Evolutionary conservation across 2,888 invertebrate genomes (phyloP), one percentile per base, ranked within the genome.

Genomic region (Antitype chi): DNA sequence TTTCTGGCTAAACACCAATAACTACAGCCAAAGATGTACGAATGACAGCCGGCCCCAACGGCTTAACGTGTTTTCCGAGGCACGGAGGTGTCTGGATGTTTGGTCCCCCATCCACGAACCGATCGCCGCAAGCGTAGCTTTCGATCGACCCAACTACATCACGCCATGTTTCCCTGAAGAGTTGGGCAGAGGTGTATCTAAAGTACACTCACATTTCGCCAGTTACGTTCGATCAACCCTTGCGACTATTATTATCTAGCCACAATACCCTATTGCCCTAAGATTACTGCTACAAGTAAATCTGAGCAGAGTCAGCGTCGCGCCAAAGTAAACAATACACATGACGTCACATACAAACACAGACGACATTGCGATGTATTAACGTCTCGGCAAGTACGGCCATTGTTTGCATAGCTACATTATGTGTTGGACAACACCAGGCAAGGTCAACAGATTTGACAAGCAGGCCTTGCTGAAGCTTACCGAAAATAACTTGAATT

Each of bases 291-390:
- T 57, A 28, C 43, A 59, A 47, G 15, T 28, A 64, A 83, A 83
- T 84, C 74, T 57, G 68, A 64, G 57, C 60, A 28, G 6, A 80
- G 63, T 70, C 53, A 67, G 13, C 60, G 47, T 32, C 74, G 63
- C 59, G 63, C 62, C 59, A 63, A 55, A 64, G 80, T 64, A 84
- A 74, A 84, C 59, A 84, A 57, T 60, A 62, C 53, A 32, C 15
- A 17, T 80, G 80, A 82, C 81, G 85, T 82, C 84, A 82, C 57
- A 6, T 1, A 53, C 80, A 82, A 80, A 82, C 84, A 83, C 28
- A 71, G 82, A 80, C 80, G 74, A 69, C 81, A 82, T 80, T 75
- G 84, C 74, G 55, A 84, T 71, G 59, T 82, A 79, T 80, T 74
- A 78, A 59, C 66, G 55, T 20, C 60, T 78, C 32, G 55, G 55